phyloP scores from a whole-genome alignment of 1,140 invertebrate species.

The Platorchestia sp. region DNA sequence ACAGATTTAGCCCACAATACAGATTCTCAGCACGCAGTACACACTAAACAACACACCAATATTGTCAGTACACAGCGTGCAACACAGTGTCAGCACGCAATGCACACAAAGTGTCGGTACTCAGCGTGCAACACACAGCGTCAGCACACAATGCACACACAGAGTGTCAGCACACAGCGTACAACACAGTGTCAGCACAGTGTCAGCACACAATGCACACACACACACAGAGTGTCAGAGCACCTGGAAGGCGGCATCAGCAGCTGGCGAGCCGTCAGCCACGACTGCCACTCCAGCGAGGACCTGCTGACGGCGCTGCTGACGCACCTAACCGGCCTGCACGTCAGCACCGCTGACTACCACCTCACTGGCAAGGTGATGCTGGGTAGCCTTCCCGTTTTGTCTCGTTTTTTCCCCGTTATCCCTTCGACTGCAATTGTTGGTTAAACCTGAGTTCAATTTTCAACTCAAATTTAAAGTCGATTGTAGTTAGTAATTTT shows the following conservation, averaged over 20 bases:
- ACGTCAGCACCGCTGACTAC: not conserved
- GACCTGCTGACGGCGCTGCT: constrained; percentile 73
- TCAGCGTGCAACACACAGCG: not conserved
- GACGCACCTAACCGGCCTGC: constrained; percentile 72
- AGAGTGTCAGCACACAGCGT: not conserved
- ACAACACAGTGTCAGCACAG: not conserved
- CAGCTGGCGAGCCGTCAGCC: constrained; percentile 73
- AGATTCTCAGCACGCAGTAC: too few relatives aligned
- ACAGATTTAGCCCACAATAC: too few relatives aligned
- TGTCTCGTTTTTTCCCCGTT: too few relatives aligned
- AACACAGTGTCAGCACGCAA: not conserved
- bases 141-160: not conserved
- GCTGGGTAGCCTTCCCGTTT: too few relatives aligned
- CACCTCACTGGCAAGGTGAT: not conserved
- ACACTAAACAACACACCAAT: too few relatives aligned
- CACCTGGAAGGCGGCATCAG: constrained; percentile 75
- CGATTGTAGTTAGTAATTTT: too few relatives aligned
- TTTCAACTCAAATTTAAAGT: too few relatives aligned
- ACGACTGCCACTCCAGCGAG: constrained; percentile 73
- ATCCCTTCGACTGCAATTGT: too few relatives aligned
- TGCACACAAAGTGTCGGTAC: not conserved
- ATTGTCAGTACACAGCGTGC: not conserved
- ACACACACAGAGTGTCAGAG: constrained; percentile 72
- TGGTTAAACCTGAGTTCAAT: too few relatives aligned
- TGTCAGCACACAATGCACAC: too few relatives aligned